phyloP scores from a whole-genome alignment of 2,888 invertebrate genomes.

The Cerastis rubricosa region DNA sequence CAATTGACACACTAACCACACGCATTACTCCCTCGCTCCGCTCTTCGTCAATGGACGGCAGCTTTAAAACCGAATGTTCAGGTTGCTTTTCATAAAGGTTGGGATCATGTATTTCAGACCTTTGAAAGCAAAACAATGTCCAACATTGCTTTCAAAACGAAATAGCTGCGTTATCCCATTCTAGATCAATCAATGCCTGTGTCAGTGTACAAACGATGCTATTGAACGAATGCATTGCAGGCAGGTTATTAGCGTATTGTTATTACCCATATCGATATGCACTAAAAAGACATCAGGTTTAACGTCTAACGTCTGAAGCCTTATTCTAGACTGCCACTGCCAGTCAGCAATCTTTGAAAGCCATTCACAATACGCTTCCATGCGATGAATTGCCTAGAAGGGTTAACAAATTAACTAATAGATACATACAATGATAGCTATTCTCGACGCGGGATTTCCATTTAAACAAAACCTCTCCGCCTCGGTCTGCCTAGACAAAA shows the following conservation, averaged over 20 bases:
- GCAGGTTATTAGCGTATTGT: not conserved
- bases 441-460: not conserved
- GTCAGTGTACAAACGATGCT: not conserved
- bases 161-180: constrained; percentile 9
- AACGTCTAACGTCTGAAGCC: not conserved
- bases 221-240: not conserved
- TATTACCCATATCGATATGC: not conserved
- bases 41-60: not conserved
- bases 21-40: not conserved
- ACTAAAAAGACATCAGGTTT: not conserved
- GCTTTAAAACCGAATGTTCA: not conserved
- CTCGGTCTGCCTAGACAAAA: constrained; percentile 10
- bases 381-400: not conserved
- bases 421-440: not conserved
- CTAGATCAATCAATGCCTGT: not conserved
- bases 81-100: not conserved
- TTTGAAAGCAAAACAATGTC: not conserved
- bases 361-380: not conserved
- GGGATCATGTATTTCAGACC: not conserved
- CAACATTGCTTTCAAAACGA: not conserved
- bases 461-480: constrained; percentile 4
- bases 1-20: too few relatives aligned
- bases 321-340: constrained; percentile 3
- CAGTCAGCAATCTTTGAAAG: not conserved
- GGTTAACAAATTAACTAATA: not conserved